These are phyloP conservation scores for Sebastolobus altivelis DNA, from an alignment of 2,797 vertebrate genomes.

Conservation along the genomic window DNA sequence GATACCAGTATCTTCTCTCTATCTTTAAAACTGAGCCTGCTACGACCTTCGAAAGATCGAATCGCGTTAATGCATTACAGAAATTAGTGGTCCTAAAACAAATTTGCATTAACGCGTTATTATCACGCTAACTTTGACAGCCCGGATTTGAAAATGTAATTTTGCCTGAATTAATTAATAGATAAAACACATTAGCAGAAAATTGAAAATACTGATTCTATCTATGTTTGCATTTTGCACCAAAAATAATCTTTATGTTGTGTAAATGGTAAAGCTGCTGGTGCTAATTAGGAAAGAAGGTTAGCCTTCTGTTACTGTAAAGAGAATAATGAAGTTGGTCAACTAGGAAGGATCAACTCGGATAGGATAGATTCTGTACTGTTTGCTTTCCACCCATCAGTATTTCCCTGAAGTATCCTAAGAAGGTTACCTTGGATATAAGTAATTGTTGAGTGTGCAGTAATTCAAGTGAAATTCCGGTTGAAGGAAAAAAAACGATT, in stretches of 20 bases:
- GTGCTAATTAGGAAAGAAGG: neutral
- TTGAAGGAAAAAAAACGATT: neutral
- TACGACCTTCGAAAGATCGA: too few species aligned
- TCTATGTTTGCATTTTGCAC: neutral
- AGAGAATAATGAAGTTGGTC: neutral
- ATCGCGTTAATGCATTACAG: too few species aligned
- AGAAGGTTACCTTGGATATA: conserved; percentile 18
- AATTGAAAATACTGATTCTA: neutral
- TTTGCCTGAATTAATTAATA: neutral
- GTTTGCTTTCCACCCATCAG: neutral
- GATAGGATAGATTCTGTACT: neutral
- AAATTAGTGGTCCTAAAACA: too few species aligned
- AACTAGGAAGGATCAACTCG: neutral
- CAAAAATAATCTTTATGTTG: neutral
- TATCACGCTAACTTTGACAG: too few species aligned
- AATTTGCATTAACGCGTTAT: too few species aligned
- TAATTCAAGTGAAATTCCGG: conserved; percentile 27
- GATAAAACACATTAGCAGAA: neutral
- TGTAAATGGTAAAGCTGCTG: neutral
- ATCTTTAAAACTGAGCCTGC: too few species aligned
- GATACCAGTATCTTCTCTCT: too few species aligned
- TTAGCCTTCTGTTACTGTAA: neutral
- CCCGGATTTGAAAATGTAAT: too few species aligned
- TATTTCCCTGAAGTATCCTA: conserved; percentile 2
- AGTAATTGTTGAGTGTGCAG: conserved; percentile 29